Evolutionary conservation across 1,140 invertebrate species (phyloP).

Genomic region (Eupristina koningsbergeri): DNA sequence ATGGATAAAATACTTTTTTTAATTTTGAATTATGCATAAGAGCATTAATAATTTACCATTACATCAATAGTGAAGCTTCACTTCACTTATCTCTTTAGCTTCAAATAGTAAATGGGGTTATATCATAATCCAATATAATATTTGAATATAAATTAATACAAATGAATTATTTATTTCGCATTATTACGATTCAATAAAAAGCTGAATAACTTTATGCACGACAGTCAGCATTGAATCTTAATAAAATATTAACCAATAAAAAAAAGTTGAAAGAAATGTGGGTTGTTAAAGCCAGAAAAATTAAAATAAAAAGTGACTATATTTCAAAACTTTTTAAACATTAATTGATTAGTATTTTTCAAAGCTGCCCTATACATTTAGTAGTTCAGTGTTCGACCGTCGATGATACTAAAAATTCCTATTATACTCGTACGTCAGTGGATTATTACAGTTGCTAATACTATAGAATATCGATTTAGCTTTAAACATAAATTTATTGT

Average conservation of each 20-base stretch:
- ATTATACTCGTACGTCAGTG: neutral
- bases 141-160: neutral
- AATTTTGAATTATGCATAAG: neutral
- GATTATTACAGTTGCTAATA: conserved; percentile 5
- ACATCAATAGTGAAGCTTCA: neutral
- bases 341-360: neutral
- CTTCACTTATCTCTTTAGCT: neutral
- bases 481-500: conserved; percentile 12
- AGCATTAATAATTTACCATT: neutral
- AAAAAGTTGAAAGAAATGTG: too few relatives aligned
- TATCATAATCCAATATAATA: neutral
- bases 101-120: neutral
- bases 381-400: neutral
- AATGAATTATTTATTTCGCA: too few relatives aligned
- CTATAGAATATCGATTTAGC: conserved; percentile 17
- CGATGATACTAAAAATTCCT: neutral
- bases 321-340: neutral
- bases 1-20: neutral
- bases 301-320: too few relatives aligned
- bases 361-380: neutral
- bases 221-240: too few relatives aligned
- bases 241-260: too few relatives aligned
- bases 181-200: too few relatives aligned
- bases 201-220: too few relatives aligned
- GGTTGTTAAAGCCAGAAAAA: too few relatives aligned